Evolutionary conservation across 2,888 invertebrate species (phyloP).

Genomic region (Nephrocerus scutellatus): DNA sequence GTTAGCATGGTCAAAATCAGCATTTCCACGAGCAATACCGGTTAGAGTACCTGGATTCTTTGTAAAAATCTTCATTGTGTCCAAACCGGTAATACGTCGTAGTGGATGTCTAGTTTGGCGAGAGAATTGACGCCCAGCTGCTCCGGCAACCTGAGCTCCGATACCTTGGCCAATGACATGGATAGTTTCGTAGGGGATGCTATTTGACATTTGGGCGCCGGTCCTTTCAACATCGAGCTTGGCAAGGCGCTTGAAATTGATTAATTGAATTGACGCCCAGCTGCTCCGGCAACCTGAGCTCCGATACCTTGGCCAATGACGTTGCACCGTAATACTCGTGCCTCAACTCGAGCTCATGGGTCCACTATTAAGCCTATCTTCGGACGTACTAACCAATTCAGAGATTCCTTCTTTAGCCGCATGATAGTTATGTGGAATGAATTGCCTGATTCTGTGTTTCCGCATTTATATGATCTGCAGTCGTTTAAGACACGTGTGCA

Average conservation of each 20-base stretch:
- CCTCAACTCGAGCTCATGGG: too few species aligned
- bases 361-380: too few species aligned
- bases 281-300: slow-evolving; percentile 42
- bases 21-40: slow-evolving; percentile 41
- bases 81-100: slow-evolving; percentile 43
- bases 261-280: slow-evolving; percentile 36
- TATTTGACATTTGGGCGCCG: too few species aligned
- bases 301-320: slow-evolving; percentile 38
- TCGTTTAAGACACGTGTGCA: too few species aligned
- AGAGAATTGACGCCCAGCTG: slow-evolving; percentile 36
- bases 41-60: slow-evolving; percentile 28
- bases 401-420: too few species aligned
- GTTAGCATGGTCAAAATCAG: slow-evolving; percentile 43
- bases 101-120: slow-evolving; percentile 37
- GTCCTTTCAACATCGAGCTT: slow-evolving; percentile 32
- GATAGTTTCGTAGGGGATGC: slow-evolving; percentile 36
- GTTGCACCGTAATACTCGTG: too few species aligned
- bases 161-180: slow-evolving; percentile 40
- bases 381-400: too few species aligned
- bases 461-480: too few species aligned
- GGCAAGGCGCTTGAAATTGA: slow-evolving; percentile 28
- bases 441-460: too few species aligned
- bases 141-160: slow-evolving; percentile 42
- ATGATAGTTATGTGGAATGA: too few species aligned
- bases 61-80: slow-evolving; percentile 34